These are phyloP conservation scores for Ateles fusciceps DNA, from an alignment of 2,797 vertebrate genomes.

Conservation along the genomic window DNA sequence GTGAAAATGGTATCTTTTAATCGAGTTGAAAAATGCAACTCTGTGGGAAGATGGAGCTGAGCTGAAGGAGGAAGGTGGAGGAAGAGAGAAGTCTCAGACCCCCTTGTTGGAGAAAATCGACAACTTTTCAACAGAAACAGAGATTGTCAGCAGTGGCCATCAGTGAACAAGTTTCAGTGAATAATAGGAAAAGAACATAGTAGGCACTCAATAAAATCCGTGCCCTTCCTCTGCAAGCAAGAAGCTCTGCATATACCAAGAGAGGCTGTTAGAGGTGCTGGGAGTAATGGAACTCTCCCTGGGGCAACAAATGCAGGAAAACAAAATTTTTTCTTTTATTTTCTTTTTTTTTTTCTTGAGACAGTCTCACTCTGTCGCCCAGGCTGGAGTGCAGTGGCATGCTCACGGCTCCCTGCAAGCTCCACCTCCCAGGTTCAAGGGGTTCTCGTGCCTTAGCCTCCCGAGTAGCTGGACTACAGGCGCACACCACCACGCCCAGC, in stretches of 20 bases:
- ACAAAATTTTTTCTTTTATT: not conserved
- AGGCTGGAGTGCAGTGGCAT: not conserved
- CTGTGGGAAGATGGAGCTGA: not conserved
- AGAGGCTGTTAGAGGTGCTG: not conserved
- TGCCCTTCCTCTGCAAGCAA: fast-evolving
- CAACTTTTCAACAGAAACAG: not conserved
- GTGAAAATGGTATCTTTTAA: conserved; percentile 14
- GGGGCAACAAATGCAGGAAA: not conserved
- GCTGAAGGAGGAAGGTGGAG: not conserved
- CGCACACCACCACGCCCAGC: not conserved
- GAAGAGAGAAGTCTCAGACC: not conserved
- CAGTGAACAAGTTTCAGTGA: not conserved
- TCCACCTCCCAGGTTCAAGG: not conserved
- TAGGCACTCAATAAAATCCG: fast-evolving
- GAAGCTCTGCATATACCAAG: fast-evolving
- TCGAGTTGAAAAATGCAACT: not conserved
- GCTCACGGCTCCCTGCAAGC: not conserved
- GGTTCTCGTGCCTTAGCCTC: not conserved
- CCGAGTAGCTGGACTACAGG: not conserved
- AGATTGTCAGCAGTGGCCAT: not conserved
- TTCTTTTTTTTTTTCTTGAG: not conserved
- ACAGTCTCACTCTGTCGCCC: not conserved
- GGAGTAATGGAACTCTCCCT: not conserved
- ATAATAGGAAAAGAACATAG: no score
- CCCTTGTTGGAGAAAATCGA: not conserved